Evolutionary conservation across 2,113 vertebrate species (phyloP).

Genomic region (Hyaena hyaena): DNA sequence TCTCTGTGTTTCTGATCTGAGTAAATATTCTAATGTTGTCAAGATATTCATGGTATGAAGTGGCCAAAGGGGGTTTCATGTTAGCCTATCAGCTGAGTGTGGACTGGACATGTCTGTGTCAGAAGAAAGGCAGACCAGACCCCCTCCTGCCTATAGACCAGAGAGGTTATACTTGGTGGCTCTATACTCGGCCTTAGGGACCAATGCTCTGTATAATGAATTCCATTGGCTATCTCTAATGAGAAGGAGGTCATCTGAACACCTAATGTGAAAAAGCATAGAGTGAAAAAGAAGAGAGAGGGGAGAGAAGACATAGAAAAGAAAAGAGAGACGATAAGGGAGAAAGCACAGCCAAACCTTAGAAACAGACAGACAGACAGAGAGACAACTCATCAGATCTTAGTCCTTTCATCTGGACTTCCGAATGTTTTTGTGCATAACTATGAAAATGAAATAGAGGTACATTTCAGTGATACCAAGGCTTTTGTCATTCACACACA

Average conservation of each 20-base stretch:
- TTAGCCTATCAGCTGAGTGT: not conserved
- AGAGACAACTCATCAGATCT: not conserved
- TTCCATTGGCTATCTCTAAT: not conserved
- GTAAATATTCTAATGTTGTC: not conserved
- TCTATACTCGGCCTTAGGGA: not conserved
- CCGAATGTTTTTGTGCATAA: not conserved
- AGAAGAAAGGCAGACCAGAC: not conserved
- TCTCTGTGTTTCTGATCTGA: not conserved
- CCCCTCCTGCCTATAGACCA: not conserved
- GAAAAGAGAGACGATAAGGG: not conserved
- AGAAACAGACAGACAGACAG: not conserved
- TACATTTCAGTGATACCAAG: not conserved
- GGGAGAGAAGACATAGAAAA: not conserved
- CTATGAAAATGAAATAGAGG: not conserved
- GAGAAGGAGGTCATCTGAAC: not conserved
- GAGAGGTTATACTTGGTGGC: not conserved
- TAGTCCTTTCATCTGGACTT: not conserved
- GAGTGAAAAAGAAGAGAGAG: not conserved
- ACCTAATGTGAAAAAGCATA: not conserved
- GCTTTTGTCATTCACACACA: constrained; percentile 33
- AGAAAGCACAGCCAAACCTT: not conserved
- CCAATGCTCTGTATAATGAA: not conserved
- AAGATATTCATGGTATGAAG: not conserved
- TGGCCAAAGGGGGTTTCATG: not conserved
- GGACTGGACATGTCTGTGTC: not conserved